Evolutionary conservation across 92 coral and sea anemone genomes (phyloP), one percentile per base, ranked within the genome.

Genomic region (Epizoanthus stellaris): DNA sequence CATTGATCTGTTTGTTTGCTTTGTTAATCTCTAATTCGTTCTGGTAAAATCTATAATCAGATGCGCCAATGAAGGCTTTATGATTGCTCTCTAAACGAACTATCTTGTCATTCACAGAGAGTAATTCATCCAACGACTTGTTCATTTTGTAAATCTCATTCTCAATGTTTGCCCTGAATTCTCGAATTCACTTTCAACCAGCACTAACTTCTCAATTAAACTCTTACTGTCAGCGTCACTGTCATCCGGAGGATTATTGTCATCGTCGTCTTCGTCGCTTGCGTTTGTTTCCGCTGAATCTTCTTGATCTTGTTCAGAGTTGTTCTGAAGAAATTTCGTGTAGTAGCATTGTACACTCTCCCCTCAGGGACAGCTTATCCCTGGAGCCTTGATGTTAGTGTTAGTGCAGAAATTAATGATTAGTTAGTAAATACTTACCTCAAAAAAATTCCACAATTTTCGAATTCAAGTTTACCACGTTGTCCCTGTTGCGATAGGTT

Each of bases 31-130:
- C 63, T 7, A 61, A 15, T 63, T 84, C 75, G n/a, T 40, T 42
- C 39, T 84, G 81, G 65, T 73, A 64, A 5, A 73, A 63, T 73
- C 65, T 73, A 73, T 84, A 81, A 62, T 84, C 81, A 3, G 61
- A 21, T 3, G 20, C 57, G 7, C 8, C 19, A 3, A 73, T 45
- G 11, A 8, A 2, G 16, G 80, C 82, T 61, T 79, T 79, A 34
- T 3, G 3, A n/a, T 62, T 12, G 17, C 59, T 79, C 60, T 79
- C 84, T 5, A 79, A 19, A 42, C 67, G 73, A 4, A 63, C 81
- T 11, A 84, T 4, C n/a, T 53, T 75, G 13, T 84, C 81, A 11
- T 84, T 84, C 3, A 84, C 39, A 40, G 36, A 58, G 3, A 60
- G 14, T 13, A 84, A 5, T 14, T 59, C 88, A 3, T 84, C 81